Evolutionary conservation across 2,797 vertebrate species (phyloP), one percentile per base, ranked within the genome.

Genomic region (Enteromius thamalakanensis): DNA sequence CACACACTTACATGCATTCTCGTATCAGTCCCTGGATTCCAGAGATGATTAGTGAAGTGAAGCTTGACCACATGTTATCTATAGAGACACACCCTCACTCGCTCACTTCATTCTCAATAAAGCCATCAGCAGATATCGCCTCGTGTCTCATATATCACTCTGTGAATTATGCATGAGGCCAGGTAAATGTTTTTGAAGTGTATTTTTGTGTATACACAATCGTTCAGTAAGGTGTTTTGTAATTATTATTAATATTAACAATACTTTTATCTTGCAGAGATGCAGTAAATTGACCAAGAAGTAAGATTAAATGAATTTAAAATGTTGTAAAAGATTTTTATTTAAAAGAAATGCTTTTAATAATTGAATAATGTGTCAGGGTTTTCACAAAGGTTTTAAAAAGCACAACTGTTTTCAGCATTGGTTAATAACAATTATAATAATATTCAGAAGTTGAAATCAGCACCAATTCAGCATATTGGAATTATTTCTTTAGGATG

Each of bases 1-100:
- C 80, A 85, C 82, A 62, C 80, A 85, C 80, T 76, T 47, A 80
- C 83, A 84, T 71, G 72, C 83, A 85, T 79, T 55, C 84, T 84
- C 21, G 58, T 84, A 85, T 85, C 84, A 84, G 72, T 60, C 42
- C 71, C 74, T 67, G 85, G 85, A 89, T 89, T 89, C 86, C 76
- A 86, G 26, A 65, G 81, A 84, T 86, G 88, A 89, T 86, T 86
- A 89, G 88, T 86, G 87, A 84, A 74, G 72, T 84, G 58, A 83
- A 67, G 85, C 67, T 81, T 81, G 78, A 85, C 81, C 81, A 69
- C 72, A 75, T 69, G 65, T 69, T 55, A 83, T 83, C 82, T 83
- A 77, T 49, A 51, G 68, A 62, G 81, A 87, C 81, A 85, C 86
- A 81, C 88, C 85, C 86, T 86, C 49, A 79, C 62, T 74, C 29